phyloP scores from a whole-genome alignment of 1,140 invertebrate genomes.

The Stegodyphus dumicola region DNA sequence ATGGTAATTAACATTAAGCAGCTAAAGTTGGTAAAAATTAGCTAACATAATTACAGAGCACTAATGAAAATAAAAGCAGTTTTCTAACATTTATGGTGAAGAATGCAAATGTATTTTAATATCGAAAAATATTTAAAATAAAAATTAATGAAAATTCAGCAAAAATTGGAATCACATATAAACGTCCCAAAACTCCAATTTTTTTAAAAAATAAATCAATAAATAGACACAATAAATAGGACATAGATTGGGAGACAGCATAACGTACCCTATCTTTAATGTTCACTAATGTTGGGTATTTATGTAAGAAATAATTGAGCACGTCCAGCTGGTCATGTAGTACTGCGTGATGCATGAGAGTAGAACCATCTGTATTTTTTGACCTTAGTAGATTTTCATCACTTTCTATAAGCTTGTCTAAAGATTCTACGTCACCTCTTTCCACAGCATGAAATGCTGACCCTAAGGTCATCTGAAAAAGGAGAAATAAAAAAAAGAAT shows the following conservation, averaged over 20 bases:
- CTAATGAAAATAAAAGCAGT: too few species aligned
- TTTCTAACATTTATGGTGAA: too few species aligned
- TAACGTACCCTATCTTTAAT: slow-evolving; percentile 60
- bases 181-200: too few species aligned
- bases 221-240: too few species aligned
- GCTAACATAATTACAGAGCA: too few species aligned
- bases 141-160: too few species aligned
- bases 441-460: slow-evolving; percentile 67
- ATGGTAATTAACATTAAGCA: too few species aligned
- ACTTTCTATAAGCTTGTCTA: slow-evolving; percentile 65
- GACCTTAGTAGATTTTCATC: slow-evolving; percentile 66
- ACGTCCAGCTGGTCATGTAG: slow-evolving; percentile 61
- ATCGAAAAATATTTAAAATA: too few species aligned
- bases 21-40: too few species aligned
- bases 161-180: too few species aligned
- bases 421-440: slow-evolving; percentile 66
- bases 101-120: too few species aligned
- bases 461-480: slow-evolving; percentile 25
- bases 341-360: slow-evolving; percentile 66
- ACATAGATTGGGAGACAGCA: not conserved
- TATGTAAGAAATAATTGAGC: slow-evolving; percentile 62
- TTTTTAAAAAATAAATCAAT: too few species aligned
- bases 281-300: slow-evolving; percentile 49
- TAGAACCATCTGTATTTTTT: slow-evolving; percentile 66
- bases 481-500: slow-evolving; percentile 57